Evolutionary conservation across 1,140 invertebrate genomes (phyloP), one percentile per base, ranked within the genome.

Genomic region (Drosophila seguyi): DNA sequence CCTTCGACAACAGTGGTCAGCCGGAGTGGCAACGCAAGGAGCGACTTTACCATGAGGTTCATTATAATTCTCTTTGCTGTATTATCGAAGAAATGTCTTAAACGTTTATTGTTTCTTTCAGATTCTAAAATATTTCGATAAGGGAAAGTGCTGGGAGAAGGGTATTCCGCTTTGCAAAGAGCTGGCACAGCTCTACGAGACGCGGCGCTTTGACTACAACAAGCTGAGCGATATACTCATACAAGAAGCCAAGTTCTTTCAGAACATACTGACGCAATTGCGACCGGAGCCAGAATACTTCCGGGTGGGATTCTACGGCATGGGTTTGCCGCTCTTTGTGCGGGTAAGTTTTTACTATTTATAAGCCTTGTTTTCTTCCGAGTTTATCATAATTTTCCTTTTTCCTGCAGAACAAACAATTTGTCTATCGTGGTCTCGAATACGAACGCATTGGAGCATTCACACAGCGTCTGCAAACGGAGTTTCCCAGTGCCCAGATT

Each of bases 71-170:
- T 34, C 14, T 11, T 14, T 45, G 10, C 20, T 45, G 0, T 13
- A 16, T 22, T 0, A 10, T 16, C 29, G 11, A 10, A 4, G 10
- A 20, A 25, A 42, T 16, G 13, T 13, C 8, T 39, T 16, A 29
- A 25, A 8, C 1, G 4, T 20, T 5, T 20, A 20, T 29, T 36
- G 2, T 56, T 38, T 8, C 39, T 27, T 57, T 2, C 25, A 93
- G 91, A 98, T 99, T 44, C 96, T 99, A 59, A 95, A 97, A 74
- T 98, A 99, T 90, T 99, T 99, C 92, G 98, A 99, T 85, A 96
- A 97, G 71, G 99, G 98, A 81, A 99, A 98, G 95, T 97, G 97
- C 78, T 99, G 98, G 98, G 98, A 99, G 91, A 98, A 98, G 93
- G 98, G 98, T 1, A 96, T 99, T 55, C 97, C 98, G 0, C 91